Base-by-base conservation (phyloP, 2,113 vertebrate genomes). In the Rostratula benghalensis region DNA sequence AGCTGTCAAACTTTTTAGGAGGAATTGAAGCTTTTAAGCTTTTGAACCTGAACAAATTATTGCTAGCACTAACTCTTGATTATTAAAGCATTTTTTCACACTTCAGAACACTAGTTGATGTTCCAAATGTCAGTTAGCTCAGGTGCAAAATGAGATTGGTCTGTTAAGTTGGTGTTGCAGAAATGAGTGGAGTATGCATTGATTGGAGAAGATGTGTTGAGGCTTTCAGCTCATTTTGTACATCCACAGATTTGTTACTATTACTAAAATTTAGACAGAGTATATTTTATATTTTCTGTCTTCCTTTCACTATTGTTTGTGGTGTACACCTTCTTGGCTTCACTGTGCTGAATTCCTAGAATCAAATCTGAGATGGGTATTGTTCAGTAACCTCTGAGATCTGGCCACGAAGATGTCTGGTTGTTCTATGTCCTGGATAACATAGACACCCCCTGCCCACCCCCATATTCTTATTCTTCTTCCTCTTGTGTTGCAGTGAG, bases 331-430 rank as follows among this genome's bases (percentile, higher is more conserved):
- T 83, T 71, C 37, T 35, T 83, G 30, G 39, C 67, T 80, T 89
- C 33, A 37, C 7, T 45, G 31, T 5, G 9, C 13, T 22, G 70
- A 25, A 13, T 61, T 77, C 7, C 31, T 11, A 94, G 45, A 54
- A 12, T 39, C 57, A 48, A 51, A 76, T 63, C 43, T 53, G 50
- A 53, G 71, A 35, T 1, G 2, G 20, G 17, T 83, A 35, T 65
- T 0, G 0, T 46, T 86, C 61, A 51, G 43, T 73, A 60, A 54
- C n/a, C 13, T 23, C 21, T 45, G 31, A 75, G 64, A 91, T 39
- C 8, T 7, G 7, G 22, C 18, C 22, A 59, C 0, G 1, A 37
- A 69, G 54, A 54, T 5, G 4, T 59, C 89, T 31, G 3, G 9
- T 51, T 57, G 14, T 87, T 93, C 41, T 63, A 28, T 24, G 46